A percentile compares a stretch with the other conserved stretches of the same genome.
Evolutionary conservation across 2,797 vertebrate species (phyloP).

Genomic region (Amphiprion clarkii): DNA sequence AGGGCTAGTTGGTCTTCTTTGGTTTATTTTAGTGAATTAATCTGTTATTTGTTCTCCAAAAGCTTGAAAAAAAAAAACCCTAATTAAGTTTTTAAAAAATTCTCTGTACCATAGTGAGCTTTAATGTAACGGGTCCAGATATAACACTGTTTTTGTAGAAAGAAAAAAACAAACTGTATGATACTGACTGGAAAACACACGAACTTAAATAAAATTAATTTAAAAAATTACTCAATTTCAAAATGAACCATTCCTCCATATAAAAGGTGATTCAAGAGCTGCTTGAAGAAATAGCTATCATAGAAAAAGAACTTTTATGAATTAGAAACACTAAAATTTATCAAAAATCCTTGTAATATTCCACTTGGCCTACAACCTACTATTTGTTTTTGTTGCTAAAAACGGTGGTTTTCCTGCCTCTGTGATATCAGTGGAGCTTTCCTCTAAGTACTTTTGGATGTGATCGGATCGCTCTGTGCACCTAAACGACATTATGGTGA

Average conservation of each 20-base stretch:
- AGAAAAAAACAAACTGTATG: not conserved
- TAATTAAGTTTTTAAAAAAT: conserved; percentile 3
- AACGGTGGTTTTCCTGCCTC: conserved; percentile 6
- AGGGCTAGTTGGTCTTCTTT: conserved; percentile 10
- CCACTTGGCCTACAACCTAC: not conserved
- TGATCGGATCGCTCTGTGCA: conserved; percentile 8
- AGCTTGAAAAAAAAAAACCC: not conserved
- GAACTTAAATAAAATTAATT: not conserved
- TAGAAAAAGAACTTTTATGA: not conserved
- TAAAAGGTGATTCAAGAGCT: not conserved
- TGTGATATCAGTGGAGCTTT: conserved; percentile 25
- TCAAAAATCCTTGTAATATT: not conserved
- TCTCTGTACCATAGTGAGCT: not conserved
- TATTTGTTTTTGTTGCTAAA: conserved; percentile 11
- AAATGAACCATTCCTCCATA: too few species aligned
- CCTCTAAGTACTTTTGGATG: not conserved
- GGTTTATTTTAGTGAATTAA: conserved; percentile 28
- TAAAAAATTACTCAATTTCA: not conserved
- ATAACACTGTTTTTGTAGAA: not conserved
- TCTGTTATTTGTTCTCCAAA: conserved; percentile 13
- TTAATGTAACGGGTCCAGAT: not conserved
- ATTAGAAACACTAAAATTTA: not conserved
- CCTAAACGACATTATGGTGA: conserved; percentile 1
- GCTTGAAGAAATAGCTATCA: not conserved
- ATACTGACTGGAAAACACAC: not conserved